Conservation (phyloP, 2,888 invertebrate genomes). For the Glaucopsyche alexis region DNA sequence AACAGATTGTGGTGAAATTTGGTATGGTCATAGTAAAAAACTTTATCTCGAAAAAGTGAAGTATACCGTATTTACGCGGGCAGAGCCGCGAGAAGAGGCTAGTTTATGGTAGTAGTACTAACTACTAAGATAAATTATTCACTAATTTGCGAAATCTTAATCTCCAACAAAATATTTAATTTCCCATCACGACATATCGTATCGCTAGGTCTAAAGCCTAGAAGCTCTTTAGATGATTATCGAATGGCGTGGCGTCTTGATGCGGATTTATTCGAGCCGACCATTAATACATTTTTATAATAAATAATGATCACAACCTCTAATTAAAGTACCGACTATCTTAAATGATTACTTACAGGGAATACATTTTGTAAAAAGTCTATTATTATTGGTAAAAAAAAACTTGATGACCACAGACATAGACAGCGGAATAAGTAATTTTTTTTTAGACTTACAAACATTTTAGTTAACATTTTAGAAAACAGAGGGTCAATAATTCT, state of each 20-base stretch:
- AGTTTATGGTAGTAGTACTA: no score
- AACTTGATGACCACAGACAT: not conserved
- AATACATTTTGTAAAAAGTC: not conserved
- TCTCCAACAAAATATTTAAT: not conserved
- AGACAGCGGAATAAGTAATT: not conserved
- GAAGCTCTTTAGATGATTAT: conserved; percentile 70
- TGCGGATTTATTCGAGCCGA: conserved; percentile 62
- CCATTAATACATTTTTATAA: conserved; percentile 43
- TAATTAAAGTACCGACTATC: conserved; percentile 2
- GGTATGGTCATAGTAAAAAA: no score
- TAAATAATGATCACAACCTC: not conserved
- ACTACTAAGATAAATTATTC: no score
- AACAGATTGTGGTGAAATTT: no score
- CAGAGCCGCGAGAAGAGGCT: no score
- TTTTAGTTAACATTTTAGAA: no score
- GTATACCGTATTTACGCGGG: no score
- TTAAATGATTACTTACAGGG: not conserved
- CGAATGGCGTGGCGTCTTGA: conserved; percentile 59
- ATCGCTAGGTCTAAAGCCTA: conserved; percentile 47
- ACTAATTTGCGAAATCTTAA: not conserved
- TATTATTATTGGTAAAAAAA: not conserved
- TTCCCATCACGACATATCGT: conserved; percentile 40
- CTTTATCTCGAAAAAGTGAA: no score
- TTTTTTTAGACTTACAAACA: no score
- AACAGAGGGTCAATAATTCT: no score